Evolutionary conservation across 2,888 invertebrate genomes (phyloP), one percentile per base, ranked within the genome.

Genomic region (Phyllotreta cruciferae): DNA sequence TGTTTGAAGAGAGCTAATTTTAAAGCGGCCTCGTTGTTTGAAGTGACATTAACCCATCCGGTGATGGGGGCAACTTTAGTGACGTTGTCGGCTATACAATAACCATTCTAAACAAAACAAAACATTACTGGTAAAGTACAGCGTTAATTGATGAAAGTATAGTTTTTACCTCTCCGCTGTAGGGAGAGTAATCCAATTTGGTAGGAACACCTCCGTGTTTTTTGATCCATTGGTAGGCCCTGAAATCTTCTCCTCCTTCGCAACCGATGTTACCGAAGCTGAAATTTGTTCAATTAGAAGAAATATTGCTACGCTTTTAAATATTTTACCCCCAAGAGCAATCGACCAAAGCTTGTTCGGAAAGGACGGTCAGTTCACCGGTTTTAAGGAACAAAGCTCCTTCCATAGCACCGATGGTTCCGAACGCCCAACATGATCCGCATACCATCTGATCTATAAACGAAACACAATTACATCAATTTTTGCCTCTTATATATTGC

Each of bases 381-480:
- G 90, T 90, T 76, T 91, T 91, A 38, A 95, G 81, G 82, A 93
- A 97, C 76, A 89, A 88, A 0, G 96, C 94, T 0, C 97, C 96
- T 82, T 98, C 98, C 60, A 98, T 88, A 0, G 95, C 87, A 5
- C 97, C 97, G 63, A 93, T 90, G 0, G 96, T 95, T 13, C 96
- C 97, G 83, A 97, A 98, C 66, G 94, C 93, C 97, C 97, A 97
- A 74, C 97, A 98, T 0, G 96, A 96, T 0, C 98, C 98, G 81
- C 98, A 98, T 8, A 97, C 94, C 0, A 95, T 96, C 83, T 98
- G 98, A 85, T 98, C 97, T 91, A 77, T 44, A 66, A 66, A 14
- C 8, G 56, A 39, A 56, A 13, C 11, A 47, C 54, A 54, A 38
- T 37, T 14, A 10, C 6, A 53, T n/a, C 13, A 53, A 54, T 24